phyloP scores from a whole-genome alignment of 1,140 invertebrate species.

The Calliopsis andreniformis region DNA sequence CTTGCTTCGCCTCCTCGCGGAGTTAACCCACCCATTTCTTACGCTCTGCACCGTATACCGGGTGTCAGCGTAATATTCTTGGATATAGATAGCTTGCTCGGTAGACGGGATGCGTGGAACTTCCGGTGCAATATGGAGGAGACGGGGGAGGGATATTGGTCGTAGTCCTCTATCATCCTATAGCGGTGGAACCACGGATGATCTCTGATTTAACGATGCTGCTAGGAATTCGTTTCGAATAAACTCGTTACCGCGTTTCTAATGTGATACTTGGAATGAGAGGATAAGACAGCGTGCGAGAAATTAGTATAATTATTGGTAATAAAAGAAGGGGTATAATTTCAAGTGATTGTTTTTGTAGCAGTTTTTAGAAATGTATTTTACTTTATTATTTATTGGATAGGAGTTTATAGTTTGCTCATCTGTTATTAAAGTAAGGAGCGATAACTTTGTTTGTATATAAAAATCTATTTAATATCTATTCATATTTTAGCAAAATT shows the following conservation, averaged over 20 bases:
- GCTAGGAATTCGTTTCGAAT: conserved; percentile 2
- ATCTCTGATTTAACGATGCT: conserved; percentile 5
- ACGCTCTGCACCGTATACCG: conserved; percentile 71
- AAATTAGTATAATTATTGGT: too few relatives aligned
- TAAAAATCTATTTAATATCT: too few relatives aligned
- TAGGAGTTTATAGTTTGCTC: too few relatives aligned
- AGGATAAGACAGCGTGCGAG: too few relatives aligned
- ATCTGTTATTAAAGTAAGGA: too few relatives aligned
- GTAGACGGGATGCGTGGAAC: not conserved
- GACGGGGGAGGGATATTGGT: not conserved
- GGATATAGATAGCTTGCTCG: conserved; percentile 24
- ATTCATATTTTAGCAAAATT: too few relatives aligned
- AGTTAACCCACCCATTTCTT: conserved; percentile 76
- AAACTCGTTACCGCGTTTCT: not conserved
- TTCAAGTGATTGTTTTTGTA: too few relatives aligned
- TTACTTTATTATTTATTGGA: too few relatives aligned
- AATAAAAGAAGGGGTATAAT: too few relatives aligned
- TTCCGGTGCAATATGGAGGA: conserved; percentile 27
- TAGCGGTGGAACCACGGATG: not conserved
- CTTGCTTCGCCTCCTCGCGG: conserved; percentile 70
- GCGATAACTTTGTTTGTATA: too few relatives aligned
- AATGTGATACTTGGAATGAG: too few relatives aligned
- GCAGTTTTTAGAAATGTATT: too few relatives aligned
- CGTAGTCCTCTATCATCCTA: not conserved
- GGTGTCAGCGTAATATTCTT: conserved; percentile 57